phyloP scores from a whole-genome alignment of 92 coral and sea anemone genomes.

The Siderastrea siderea region DNA sequence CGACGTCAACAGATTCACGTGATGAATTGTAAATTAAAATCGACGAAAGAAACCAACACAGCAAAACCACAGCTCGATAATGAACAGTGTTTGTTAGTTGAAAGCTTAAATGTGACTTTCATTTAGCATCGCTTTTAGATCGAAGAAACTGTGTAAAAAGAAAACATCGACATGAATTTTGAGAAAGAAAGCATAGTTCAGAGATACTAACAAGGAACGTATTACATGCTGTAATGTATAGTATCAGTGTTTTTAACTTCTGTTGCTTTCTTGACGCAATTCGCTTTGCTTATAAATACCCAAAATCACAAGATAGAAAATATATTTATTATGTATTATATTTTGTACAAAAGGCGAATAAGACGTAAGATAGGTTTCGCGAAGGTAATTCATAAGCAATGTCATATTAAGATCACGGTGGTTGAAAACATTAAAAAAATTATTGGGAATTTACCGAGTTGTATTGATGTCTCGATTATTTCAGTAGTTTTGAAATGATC shows the following conservation, averaged over 20 bases:
- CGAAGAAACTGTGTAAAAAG: neutral
- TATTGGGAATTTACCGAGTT: neutral
- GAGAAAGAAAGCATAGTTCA: conserved; percentile 18
- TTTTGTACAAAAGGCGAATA: neutral
- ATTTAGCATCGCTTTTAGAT: neutral
- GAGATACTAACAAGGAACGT: neutral
- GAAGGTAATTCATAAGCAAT: neutral
- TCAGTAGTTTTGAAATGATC: conserved; percentile 10
- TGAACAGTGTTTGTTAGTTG: neutral
- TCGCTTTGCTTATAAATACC: conserved; percentile 5
- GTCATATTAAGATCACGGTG: neutral
- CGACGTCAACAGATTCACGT: conserved; percentile 17
- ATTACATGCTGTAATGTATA: neutral
- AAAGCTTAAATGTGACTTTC: neutral
- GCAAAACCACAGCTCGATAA: neutral
- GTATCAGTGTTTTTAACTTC: neutral
- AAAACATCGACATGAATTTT: neutral
- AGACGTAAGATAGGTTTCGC: neutral
- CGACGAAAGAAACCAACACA: conserved; percentile 9
- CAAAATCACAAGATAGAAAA: neutral
- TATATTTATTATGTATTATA: neutral
- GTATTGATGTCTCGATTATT: neutral
- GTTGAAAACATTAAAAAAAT: conserved; percentile 13
- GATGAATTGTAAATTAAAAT: neutral
- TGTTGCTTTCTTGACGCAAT: conserved; percentile 9